Evolutionary conservation across 2,797 vertebrate species (phyloP), one percentile per base, ranked within the genome.

Genomic region (Squalus acanthias): DNA sequence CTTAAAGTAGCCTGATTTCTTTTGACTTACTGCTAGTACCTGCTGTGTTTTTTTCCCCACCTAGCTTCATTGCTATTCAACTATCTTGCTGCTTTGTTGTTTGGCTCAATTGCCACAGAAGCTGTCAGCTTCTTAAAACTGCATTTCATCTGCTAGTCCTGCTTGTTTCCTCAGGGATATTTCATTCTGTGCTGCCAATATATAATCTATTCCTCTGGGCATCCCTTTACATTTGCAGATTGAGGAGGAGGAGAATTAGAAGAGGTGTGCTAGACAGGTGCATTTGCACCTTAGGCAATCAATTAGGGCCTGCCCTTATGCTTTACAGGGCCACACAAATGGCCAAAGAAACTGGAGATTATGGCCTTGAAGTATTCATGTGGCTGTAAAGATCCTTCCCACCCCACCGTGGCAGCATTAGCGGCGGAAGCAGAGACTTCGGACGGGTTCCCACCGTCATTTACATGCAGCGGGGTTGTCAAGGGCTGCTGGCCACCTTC

Each of bases 151-250:
- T 93, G 91, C 33, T 93, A 39, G 89, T 93, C 46, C 22, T 69
- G 91, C 24, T 69, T 26, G 20, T 63, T 29, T 69, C 63, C 17
- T 67, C 63, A 93, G 91, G 91, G 63, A 69, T 69, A 67, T 93
- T 93, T 93, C 63, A 93, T 69, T 46, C n/a, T 39, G 33, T 93
- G 63, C 20, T 93, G n/a, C n/a, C 39, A 93, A 93, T 93, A 67
- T 39, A 39, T 20, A 92, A 93, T 17, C 91, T 93, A 24, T 46
- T 93, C 65, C 63, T 93, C 91, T 67, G 65, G 65, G 91, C 91
- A 69, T 39, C 63, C 65, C 20, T 67, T 53, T 93, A 39, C 8
- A 69, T 93, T 93, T 69, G 20, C 91, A 69, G 65, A 93, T 46
- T 46, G 91, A 93, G 63, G 91, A 67, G 91, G 63, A 69, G 65